These are phyloP conservation scores for Rhabdornis inornatus DNA, from an alignment of 2,113 vertebrate species.

Conservation along the genomic window DNA sequence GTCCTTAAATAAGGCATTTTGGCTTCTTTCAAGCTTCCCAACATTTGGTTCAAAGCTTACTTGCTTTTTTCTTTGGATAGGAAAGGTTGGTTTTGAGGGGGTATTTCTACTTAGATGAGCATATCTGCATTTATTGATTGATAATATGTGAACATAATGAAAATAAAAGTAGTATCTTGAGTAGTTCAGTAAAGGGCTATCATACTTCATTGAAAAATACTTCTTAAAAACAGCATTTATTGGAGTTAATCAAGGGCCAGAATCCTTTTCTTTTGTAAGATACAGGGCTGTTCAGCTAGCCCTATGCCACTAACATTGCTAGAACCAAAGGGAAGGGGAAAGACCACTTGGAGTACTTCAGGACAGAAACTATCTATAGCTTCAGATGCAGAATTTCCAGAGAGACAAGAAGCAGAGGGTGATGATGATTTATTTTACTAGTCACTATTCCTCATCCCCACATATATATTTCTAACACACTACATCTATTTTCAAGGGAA, in stretches of 20 bases:
- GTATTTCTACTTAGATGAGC: accelerated
- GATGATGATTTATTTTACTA: not conserved
- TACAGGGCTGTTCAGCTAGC: no score
- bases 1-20: not conserved
- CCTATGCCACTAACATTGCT: not conserved
- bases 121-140: not conserved
- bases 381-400: not conserved
- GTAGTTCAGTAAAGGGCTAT: not conserved
- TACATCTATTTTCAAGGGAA: not conserved
- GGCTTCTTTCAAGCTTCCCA: not conserved
- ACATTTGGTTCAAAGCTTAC: not conserved
- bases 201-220: not conserved
- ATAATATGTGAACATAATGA: not conserved
- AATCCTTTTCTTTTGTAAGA: not conserved
- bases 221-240: not conserved
- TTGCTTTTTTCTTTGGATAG: not conserved
- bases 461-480: not conserved
- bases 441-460: not conserved
- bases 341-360: not conserved
- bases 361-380: not conserved
- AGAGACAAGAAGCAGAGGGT: not conserved
- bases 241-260: not conserved
- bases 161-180: not conserved
- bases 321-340: not conserved
- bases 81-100: not conserved